Conservation (phyloP, 2,113 vertebrate species). For the Lampris megalopsis region DNA sequence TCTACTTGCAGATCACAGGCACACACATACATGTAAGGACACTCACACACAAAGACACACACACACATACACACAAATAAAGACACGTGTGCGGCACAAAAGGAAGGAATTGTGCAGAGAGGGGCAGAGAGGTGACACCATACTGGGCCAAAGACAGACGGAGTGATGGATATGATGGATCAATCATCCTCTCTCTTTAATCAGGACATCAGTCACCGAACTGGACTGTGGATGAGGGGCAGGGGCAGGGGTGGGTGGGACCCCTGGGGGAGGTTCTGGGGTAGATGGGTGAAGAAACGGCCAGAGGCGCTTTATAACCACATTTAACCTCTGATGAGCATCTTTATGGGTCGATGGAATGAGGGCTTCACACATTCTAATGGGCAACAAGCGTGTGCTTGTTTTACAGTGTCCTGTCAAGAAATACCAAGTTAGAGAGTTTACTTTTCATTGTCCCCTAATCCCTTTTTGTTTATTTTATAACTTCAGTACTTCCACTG, state of each 20-base stretch:
- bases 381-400: slow-evolving; percentile 6
- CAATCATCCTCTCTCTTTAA: slow-evolving; percentile 73
- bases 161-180: slow-evolving; percentile 81
- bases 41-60: slow-evolving; percentile 13
- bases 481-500: too few species aligned
- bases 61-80: slow-evolving; percentile 25
- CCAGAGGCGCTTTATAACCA: slow-evolving; percentile 34
- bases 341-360: slow-evolving; percentile 40
- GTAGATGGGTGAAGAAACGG: background rate
- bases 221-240: slow-evolving; percentile 39
- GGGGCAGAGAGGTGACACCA: slow-evolving; percentile 55
- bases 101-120: slow-evolving; percentile 53
- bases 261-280: background rate
- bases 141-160: slow-evolving; percentile 71
- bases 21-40: slow-evolving; percentile 7
- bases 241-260: background rate
- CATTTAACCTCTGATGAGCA: slow-evolving; percentile 47
- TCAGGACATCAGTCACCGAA: slow-evolving; percentile 74
- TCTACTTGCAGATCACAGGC: background rate
- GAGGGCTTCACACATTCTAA: slow-evolving; percentile 29
- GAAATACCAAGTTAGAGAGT: too few species aligned
- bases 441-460: too few species aligned
- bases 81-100: slow-evolving; percentile 48
- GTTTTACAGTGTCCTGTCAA: slow-evolving; percentile 1
- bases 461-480: too few species aligned